Evolutionary conservation across 2,888 invertebrate genomes (phyloP), one percentile per base, ranked within the genome.

Genomic region (Andrena minutula): DNA sequence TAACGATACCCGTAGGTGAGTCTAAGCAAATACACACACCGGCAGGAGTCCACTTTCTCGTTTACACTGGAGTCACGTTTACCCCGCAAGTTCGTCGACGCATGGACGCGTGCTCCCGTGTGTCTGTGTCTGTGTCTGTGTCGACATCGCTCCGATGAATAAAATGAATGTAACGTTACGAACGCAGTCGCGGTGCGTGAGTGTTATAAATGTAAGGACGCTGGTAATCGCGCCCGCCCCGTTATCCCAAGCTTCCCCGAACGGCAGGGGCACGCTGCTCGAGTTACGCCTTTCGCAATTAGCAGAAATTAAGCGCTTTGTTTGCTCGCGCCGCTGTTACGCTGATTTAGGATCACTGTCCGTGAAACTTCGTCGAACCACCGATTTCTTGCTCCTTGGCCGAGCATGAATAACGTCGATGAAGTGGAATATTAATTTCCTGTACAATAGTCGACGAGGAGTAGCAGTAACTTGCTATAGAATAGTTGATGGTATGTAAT

Each of bases 31-130:
- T 41, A 41, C 83, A 77, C 63, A 82, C 73, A 78, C 65, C 26
- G 70, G 47, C 60, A 0, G 23, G 71, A 82, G 81, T 84, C 83
- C 85, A 90, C 91, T 91, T 91, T 89, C 89, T 88, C 91, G 88
- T 91, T 92, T 89, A 89, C 84, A 90, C 84, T 86, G 87, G 82
- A 82, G 86, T 89, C 90, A 90, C 88, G 88, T 88, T 85, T 74
- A 75, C 30, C 74, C 75, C 84, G 76, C 56, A 56, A 23, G 23
- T 10, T 12, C 53, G 23, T 56, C 23, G 20, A 23, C 23, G 23
- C 56, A 12, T 26, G 23, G 23, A 56, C 56, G 23, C 23, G 23
- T 78, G 82, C 74, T 84, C 84, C 84, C 80, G 83, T 86, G 20
- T 20, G 49, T 16, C 6, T 35, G 20, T n/a, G 60, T 35, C 88